Conservation (phyloP, 2,113 vertebrate genomes). For the Tragulus kanchil region DNA sequence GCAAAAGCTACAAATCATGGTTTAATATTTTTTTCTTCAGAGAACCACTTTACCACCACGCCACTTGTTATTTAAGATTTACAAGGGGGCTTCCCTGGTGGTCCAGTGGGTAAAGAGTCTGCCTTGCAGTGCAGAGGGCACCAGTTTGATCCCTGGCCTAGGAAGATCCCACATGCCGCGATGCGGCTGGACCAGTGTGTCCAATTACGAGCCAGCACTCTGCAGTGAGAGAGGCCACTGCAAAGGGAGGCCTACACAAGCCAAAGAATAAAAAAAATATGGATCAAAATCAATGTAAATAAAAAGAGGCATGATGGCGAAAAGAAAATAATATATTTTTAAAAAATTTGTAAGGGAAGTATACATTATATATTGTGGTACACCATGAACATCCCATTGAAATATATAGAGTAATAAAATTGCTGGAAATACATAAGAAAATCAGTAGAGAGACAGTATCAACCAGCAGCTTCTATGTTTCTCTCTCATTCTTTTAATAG, state of each 20-base stretch:
- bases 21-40: not conserved
- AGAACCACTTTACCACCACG: not conserved
- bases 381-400: not conserved
- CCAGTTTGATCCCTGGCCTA: too few relatives aligned
- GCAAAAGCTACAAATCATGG: not conserved
- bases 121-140: too few relatives aligned
- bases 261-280: too few relatives aligned
- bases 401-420: not conserved
- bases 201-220: too few relatives aligned
- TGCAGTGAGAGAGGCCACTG: too few relatives aligned
- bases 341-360: not conserved
- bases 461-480: not conserved
- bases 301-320: too few relatives aligned
- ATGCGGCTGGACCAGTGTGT: too few relatives aligned
- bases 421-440: not conserved
- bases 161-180: too few relatives aligned
- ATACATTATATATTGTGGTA: not conserved
- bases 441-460: not conserved
- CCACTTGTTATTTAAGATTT: not conserved
- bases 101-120: not conserved
- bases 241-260: too few relatives aligned
- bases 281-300: too few relatives aligned
- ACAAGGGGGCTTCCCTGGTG: too few relatives aligned
- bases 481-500: not conserved
- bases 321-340: too few relatives aligned